A percentile compares a stretch with the other conserved stretches of the same genome.
Conservation (phyloP, 2,797 vertebrate genomes). For the Etheostoma nigrum region DNA sequence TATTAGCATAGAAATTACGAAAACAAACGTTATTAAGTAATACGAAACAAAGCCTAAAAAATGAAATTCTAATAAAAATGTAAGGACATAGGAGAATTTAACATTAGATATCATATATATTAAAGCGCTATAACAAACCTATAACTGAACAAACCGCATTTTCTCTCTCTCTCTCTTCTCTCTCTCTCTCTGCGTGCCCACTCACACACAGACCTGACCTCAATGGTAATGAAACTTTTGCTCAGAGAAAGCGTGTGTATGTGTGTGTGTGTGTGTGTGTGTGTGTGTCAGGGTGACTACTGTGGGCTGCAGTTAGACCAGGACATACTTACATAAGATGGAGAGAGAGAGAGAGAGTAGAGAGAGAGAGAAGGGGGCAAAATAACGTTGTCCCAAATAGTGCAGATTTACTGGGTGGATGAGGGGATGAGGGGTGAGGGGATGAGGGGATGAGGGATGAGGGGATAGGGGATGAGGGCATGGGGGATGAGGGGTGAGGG, state of each 20-base stretch:
- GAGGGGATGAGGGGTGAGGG: neutral
- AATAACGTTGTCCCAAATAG: constrained; percentile 15
- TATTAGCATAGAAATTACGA: no score
- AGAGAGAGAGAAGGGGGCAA: neutral
- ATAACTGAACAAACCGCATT: no score
- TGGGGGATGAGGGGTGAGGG: no score
- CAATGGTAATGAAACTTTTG: constrained; percentile 71
- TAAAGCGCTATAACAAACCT: no score
- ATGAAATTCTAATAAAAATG: no score
- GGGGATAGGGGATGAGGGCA: no score
- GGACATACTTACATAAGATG: constrained; percentile 58
- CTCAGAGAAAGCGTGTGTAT: neutral
- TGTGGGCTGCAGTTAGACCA: constrained; percentile 44
- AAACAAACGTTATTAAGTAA: no score
- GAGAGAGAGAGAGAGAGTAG: neutral
- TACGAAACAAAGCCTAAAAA: no score
- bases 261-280: no score
- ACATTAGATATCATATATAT: no score
- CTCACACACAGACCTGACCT: constrained; percentile 55
- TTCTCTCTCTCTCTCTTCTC: neutral
- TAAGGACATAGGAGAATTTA: no score
- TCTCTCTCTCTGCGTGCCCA: constrained; percentile 1
- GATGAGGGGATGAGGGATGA: no score
- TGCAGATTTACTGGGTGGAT: constrained; percentile 32
- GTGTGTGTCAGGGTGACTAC: neutral